A percentile compares a stretch with the other conserved stretches of the same genome.
Conservation (phyloP, 2,888 invertebrate genomes). For the Trichacis sp. region DNA sequence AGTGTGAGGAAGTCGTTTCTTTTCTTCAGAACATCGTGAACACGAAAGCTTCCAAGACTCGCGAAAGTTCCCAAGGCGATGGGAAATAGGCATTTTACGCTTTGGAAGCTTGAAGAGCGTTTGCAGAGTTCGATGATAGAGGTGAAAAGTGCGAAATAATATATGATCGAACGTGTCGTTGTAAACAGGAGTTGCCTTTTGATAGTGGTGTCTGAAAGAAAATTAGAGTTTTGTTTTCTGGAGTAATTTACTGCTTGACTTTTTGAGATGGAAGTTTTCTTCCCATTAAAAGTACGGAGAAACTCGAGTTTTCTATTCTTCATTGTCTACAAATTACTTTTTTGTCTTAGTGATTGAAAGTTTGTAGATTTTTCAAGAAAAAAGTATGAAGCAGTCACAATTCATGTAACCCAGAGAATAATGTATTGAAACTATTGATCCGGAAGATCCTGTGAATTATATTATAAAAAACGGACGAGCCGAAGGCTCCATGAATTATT, state of each 20-base stretch:
- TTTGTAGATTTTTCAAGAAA: no score
- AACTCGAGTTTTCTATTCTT: no score
- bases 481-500: conserved; percentile 38
- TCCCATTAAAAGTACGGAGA: no score
- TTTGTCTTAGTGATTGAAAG: no score
- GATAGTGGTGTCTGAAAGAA: no score
- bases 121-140: conserved; percentile 34
- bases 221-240: no score
- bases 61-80: conserved; percentile 11
- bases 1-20: conserved; percentile 11
- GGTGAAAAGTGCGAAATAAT: conserved; percentile 41
- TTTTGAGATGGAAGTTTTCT: no score
- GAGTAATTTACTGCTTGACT: no score
- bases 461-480: conserved; percentile 47
- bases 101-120: conserved; percentile 21
- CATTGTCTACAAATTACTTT: no score
- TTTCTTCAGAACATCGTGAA: conserved; percentile 28
- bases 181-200: conserved; percentile 36
- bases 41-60: conserved; percentile 21
- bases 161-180: conserved; percentile 45
- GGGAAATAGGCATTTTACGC: conserved; percentile 38
- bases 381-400: conserved; percentile 22
- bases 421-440: conserved; percentile 34
- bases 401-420: conserved; percentile 24
- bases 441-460: conserved; percentile 50